Conservation (phyloP, 2,113 vertebrate species). For the Microcebus jonahi region DNA sequence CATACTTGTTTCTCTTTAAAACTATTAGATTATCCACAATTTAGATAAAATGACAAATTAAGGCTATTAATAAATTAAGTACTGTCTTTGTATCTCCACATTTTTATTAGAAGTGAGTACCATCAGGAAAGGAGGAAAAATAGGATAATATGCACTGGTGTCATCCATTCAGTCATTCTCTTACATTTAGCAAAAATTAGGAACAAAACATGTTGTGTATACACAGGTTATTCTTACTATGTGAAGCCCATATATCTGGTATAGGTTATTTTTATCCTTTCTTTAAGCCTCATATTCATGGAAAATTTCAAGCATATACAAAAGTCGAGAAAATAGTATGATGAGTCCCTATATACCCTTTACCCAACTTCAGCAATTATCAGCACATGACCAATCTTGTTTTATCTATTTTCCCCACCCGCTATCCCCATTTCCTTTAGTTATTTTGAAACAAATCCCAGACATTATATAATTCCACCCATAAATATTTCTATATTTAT, state of each 20-base stretch:
- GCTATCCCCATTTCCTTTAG: background rate
- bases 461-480: background rate
- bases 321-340: background rate
- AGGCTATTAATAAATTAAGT: background rate
- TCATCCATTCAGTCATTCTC: background rate
- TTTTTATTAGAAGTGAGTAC: background rate
- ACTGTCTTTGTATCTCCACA: background rate
- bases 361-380: background rate
- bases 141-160: background rate
- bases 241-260: background rate
- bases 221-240: conserved; percentile 34
- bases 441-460: conserved; percentile 33
- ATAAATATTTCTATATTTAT: background rate
- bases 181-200: background rate
- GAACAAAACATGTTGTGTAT: background rate
- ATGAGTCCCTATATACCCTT: background rate
- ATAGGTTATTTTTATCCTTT: background rate
- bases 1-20: background rate
- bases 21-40: background rate
- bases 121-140: background rate
- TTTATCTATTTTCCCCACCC: background rate
- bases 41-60: background rate
- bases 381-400: background rate
- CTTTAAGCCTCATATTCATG: background rate
- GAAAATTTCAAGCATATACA: conserved; percentile 3